Percentiles rank a stretch among this genome's conserved stretches.
These are phyloP conservation scores for Petroica traversi DNA, from an alignment of 2,113 vertebrate genomes.

Conservation along the genomic window DNA sequence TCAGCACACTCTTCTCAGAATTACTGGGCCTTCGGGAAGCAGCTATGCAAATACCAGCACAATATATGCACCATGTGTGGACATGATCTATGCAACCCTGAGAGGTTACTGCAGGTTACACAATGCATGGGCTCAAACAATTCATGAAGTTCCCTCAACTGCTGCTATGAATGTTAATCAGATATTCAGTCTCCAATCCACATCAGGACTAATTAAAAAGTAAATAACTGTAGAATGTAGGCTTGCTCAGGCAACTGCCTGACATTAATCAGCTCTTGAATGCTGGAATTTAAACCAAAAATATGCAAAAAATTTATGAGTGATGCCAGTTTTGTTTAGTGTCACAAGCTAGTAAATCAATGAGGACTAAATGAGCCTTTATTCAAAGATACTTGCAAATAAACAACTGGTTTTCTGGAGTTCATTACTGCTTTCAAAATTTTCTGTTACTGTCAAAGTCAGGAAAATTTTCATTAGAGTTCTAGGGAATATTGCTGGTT, in stretches of 20 bases:
- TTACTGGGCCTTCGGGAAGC: neutral
- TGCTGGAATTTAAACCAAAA: neutral
- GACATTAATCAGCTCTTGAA: slow-evolving; percentile 7
- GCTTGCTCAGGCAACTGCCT: slow-evolving; percentile 3
- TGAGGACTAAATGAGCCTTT: neutral
- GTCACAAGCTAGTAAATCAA: neutral
- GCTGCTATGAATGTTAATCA: neutral
- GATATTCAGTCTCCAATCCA: neutral
- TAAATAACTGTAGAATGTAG: neutral
- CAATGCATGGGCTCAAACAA: neutral
- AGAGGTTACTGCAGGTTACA: neutral
- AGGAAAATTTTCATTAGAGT: neutral
- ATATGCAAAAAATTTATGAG: neutral
- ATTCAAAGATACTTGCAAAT: neutral
- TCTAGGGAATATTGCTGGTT: neutral
- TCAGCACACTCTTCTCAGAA: neutral
- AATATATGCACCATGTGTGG: neutral
- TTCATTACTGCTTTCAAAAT: neutral
- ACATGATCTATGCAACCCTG: neutral
- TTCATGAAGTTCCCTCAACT: neutral
- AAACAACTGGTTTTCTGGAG: neutral
- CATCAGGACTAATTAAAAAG: neutral
- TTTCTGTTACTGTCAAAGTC: neutral
- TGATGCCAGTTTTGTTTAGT: neutral
- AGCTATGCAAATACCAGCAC: neutral